Conservation (phyloP, 2,888 invertebrate species). For the Chydorus sphaericus region DNA sequence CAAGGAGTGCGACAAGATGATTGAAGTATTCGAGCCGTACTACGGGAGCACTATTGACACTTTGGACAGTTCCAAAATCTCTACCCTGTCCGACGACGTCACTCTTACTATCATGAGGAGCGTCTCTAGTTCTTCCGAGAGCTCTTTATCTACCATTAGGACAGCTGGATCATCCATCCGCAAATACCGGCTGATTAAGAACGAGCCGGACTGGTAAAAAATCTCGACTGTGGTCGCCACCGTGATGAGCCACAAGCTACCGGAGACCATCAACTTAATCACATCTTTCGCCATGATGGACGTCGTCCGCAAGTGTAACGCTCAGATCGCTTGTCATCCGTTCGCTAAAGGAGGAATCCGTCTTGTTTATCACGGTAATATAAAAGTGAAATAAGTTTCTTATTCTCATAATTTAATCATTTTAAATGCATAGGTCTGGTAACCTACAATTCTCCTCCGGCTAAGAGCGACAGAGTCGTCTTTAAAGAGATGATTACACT, state of each 20-base stretch:
- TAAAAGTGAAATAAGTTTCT: no score
- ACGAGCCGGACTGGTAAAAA: background rate
- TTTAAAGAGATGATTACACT: background rate
- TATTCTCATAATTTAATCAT: no score
- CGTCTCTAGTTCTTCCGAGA: background rate
- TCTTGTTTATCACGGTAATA: background rate
- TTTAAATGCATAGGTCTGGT: no score
- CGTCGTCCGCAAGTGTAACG: background rate
- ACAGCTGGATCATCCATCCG: no score
- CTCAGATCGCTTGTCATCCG: background rate
- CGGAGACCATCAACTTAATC: background rate
- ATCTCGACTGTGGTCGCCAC: background rate
- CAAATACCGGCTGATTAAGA: no score
- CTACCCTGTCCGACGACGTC: background rate
- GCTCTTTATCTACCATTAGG: no score
- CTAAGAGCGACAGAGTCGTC: background rate
- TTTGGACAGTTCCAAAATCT: background rate
- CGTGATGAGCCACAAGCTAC: background rate
- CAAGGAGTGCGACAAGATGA: background rate
- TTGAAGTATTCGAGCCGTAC: background rate
- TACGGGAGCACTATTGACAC: background rate
- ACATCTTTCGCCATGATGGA: background rate
- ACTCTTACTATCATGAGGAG: background rate
- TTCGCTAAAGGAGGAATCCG: background rate
- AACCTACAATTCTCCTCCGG: no score